phyloP scores from a whole-genome alignment of 2,888 invertebrate species.

The Apocheima hispidaria region DNA sequence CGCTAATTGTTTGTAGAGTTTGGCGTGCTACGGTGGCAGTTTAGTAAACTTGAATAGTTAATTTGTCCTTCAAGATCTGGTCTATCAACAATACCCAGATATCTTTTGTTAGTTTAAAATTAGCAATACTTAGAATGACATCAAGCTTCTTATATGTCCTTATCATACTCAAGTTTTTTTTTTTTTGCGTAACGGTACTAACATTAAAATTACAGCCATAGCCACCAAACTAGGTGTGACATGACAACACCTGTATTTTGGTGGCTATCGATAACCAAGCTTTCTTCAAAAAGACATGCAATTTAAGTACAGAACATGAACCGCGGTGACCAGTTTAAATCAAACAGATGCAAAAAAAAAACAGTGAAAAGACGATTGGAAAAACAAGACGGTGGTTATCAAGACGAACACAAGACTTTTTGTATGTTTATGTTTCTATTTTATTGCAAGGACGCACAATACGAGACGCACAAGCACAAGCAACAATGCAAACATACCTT shows the following conservation, averaged over 20 bases:
- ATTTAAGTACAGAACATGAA: no score
- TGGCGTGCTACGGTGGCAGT: conserved; percentile 13
- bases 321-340: no score
- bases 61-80: conserved; percentile 1
- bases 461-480: no score
- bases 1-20: conserved; percentile 29
- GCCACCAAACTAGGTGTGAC: no score
- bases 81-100: background rate
- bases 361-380: background rate
- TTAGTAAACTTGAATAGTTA: conserved; percentile 16
- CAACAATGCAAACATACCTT: conserved; percentile 39
- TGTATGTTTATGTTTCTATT: background rate
- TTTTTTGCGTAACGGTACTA: no score
- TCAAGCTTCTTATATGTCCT: no score
- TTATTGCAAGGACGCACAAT: conserved; percentile 33
- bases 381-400: background rate
- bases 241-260: no score
- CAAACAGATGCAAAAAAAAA: no score
- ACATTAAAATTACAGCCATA: no score
- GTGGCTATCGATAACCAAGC: no score
- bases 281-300: no score
- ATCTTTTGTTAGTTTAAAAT: background rate
- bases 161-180: no score
- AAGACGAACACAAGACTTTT: background rate
- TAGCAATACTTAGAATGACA: background rate